Evolutionary conservation across 2,888 invertebrate species (phyloP).

Genomic region (Tyria jacobaeae): DNA sequence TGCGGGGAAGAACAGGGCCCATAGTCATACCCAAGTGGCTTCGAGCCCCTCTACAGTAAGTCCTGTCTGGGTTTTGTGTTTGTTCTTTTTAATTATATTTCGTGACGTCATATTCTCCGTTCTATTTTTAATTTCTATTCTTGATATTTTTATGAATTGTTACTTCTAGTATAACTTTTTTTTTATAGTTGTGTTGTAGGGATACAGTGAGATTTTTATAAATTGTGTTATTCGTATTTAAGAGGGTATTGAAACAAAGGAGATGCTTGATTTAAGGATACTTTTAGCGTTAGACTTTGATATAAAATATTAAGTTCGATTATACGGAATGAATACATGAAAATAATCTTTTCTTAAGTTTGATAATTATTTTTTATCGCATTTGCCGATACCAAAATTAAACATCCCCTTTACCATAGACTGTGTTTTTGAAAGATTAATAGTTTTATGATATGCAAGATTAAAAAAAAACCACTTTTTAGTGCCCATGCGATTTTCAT

Average conservation of each 20-base stretch:
- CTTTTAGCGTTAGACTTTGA: not conserved
- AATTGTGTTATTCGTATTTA: not conserved
- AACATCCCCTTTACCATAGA: not conserved
- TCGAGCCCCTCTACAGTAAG: constrained; percentile 73
- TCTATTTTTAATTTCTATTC: constrained; percentile 5
- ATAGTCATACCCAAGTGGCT: constrained; percentile 55
- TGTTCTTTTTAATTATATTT: constrained; percentile 31
- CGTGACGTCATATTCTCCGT: constrained; percentile 31
- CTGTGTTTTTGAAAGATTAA: not conserved
- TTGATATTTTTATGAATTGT: constrained; percentile 24
- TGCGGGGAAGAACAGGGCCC: constrained; percentile 63
- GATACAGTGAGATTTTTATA: not conserved
- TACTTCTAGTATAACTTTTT: constrained; percentile 36
- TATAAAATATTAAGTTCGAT: not conserved
- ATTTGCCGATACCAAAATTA: not conserved
- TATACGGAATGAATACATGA: not conserved
- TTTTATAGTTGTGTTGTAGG: constrained; percentile 9
- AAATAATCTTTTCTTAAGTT: too few relatives aligned
- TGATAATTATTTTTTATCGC: too few relatives aligned
- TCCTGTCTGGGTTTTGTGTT: constrained; percentile 45
- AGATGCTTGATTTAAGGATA: not conserved
- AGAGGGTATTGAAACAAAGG: not conserved
- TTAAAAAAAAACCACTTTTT: not conserved
- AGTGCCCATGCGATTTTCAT: not conserved
- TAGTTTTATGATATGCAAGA: not conserved